Conservation (phyloP, 2,888 invertebrate species). For the Drosophila mimetica region DNA sequence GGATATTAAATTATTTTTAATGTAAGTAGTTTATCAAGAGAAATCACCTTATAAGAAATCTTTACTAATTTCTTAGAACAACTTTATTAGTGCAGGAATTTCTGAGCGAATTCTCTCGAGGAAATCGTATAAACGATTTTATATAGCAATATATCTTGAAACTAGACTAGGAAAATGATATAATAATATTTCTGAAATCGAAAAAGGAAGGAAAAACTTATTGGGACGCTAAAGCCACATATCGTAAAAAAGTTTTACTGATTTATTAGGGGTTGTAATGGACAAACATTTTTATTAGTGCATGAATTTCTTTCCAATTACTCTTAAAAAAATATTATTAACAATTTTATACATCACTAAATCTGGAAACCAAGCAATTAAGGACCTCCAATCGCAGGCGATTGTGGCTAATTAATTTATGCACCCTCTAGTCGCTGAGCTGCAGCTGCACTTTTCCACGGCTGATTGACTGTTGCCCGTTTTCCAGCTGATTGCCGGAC, state of each 20-base stretch:
- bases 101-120: no score
- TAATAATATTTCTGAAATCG: no score
- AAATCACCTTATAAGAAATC: no score
- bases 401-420: constrained; percentile 33
- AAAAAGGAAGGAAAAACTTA: no score
- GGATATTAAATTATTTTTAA: neutral
- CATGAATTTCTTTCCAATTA: neutral
- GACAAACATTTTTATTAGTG: neutral
- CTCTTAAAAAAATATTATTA: neutral
- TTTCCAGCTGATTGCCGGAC: constrained; percentile 17
- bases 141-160: no score
- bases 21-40: no score
- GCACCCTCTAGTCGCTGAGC: constrained; percentile 34
- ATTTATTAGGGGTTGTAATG: neutral
- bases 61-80: neutral
- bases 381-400: neutral
- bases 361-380: neutral
- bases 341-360: neutral
- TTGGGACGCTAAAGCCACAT: no score
- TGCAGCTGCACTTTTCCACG: constrained; percentile 1
- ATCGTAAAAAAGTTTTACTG: neutral
- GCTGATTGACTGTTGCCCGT: constrained; percentile 37
- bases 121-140: no score
- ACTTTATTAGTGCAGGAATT: neutral
- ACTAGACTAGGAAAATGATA: no score